Conservation (phyloP, 2,113 vertebrate genomes). For the Aegithalos caudatus region DNA sequence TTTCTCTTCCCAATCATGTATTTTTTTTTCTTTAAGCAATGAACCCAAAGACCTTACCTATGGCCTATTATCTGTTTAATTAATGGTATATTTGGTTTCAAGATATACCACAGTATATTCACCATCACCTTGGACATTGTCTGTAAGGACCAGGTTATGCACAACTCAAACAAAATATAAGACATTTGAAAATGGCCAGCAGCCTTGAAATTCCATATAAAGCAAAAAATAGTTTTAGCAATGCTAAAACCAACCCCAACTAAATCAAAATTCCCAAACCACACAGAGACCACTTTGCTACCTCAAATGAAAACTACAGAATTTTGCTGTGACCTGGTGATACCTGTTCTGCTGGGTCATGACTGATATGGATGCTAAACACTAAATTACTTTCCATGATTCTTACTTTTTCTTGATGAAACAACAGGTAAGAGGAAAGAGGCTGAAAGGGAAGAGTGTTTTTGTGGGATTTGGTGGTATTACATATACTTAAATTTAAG, state of each 20-base stretch:
- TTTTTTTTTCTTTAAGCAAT: not conserved
- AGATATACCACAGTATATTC: not conserved
- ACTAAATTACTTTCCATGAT: not conserved
- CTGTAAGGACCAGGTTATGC: not conserved
- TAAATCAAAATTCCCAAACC: not conserved
- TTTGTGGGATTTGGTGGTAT: not conserved
- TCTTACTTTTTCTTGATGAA: not conserved
- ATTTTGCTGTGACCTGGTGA: not conserved
- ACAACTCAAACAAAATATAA: not conserved
- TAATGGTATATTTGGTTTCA: not conserved
- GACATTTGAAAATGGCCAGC: not conserved
- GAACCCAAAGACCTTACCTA: not conserved
- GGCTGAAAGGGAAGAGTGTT: not conserved
- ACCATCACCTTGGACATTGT: not conserved
- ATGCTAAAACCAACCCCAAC: fast-evolving
- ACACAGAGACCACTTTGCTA: not conserved
- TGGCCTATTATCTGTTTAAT: not conserved
- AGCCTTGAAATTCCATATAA: not conserved
- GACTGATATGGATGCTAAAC: not conserved
- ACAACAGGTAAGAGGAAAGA: not conserved
- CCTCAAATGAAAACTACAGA: not conserved
- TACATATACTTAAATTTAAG: not conserved
- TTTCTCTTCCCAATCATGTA: not conserved
- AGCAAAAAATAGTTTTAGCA: constrained; percentile 27
- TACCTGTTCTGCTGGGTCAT: not conserved